Percentiles rank a stretch among this genome's conserved stretches.
phyloP scores from a whole-genome alignment of 2,797 vertebrate genomes.

The Fundulus diaphanus region DNA sequence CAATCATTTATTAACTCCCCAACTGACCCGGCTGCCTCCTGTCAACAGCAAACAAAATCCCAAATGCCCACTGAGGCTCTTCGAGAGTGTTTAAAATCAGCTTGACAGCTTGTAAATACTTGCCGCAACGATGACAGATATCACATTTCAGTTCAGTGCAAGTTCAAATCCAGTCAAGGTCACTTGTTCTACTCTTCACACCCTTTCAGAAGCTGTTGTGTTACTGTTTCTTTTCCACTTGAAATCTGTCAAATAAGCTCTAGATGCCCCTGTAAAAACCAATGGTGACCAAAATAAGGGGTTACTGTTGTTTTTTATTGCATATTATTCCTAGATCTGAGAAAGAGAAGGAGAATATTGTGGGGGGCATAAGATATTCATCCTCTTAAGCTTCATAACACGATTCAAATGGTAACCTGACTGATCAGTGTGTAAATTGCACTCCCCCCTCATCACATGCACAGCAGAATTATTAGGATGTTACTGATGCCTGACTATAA shows the following conservation, averaged over 20 bases:
- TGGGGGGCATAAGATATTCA: slow-evolving; percentile 55
- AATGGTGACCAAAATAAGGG: slow-evolving; percentile 29
- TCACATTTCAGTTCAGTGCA: slow-evolving; percentile 31
- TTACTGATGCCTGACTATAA: slow-evolving; percentile 85
- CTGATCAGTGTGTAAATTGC: slow-evolving; percentile 82
- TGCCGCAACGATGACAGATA: slow-evolving; percentile 39
- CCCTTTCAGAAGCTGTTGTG: slow-evolving; percentile 24
- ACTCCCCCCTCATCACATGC: slow-evolving; percentile 74
- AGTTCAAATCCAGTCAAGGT: slow-evolving; percentile 58
- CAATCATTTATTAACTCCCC: slow-evolving; percentile 84
- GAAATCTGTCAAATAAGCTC: slow-evolving; percentile 34
- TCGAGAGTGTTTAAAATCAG: slow-evolving; percentile 67
- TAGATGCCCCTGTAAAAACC: slow-evolving; percentile 28
- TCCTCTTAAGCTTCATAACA: slow-evolving; percentile 65
- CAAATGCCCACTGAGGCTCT: slow-evolving; percentile 54
- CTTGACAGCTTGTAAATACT: slow-evolving; percentile 65
- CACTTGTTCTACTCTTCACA: slow-evolving; percentile 26
- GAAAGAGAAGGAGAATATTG: slow-evolving; percentile 35
- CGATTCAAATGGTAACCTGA: slow-evolving; percentile 72
- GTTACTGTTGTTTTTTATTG: slow-evolving; percentile 52
- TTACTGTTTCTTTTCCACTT: slow-evolving; percentile 10
- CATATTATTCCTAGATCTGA: slow-evolving; percentile 55
- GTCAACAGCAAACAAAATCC: slow-evolving; percentile 67
- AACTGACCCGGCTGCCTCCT: slow-evolving; percentile 73
- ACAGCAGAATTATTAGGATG: slow-evolving; percentile 82